Percentiles rank a stretch among this genome's conserved stretches.
phyloP scores from a whole-genome alignment of 2,888 invertebrate genomes.

The Tanytarsus gracilentus region DNA sequence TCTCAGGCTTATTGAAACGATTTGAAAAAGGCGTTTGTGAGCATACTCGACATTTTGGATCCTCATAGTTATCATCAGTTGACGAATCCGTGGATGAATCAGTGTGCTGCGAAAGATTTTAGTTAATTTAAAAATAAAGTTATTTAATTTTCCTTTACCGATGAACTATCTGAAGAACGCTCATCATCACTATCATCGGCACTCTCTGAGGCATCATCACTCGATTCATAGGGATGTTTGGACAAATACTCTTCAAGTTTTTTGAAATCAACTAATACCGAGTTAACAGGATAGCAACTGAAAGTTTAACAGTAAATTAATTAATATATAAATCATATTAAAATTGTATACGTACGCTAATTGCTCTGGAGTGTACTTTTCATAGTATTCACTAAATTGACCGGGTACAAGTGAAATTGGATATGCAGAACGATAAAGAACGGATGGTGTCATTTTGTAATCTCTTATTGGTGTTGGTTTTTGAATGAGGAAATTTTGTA shows the following conservation, averaged over 20 bases:
- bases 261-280: conserved; percentile 53
- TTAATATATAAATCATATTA: conserved; percentile 23
- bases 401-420: conserved; percentile 92
- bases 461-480: conserved; percentile 52
- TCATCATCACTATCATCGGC: conserved; percentile 40
- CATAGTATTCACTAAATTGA: conserved; percentile 87
- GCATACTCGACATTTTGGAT: conserved; percentile 51
- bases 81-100: conserved; percentile 32
- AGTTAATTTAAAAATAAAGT: not conserved
- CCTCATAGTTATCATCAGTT: conserved; percentile 36
- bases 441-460: conserved; percentile 35
- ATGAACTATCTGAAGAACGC: conserved; percentile 33
- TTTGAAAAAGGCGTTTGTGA: conserved; percentile 50
- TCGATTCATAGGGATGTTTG: conserved; percentile 36
- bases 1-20: conserved; percentile 50
- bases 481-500: conserved; percentile 83
- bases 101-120: conserved; percentile 31
- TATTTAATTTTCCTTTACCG: not conserved
- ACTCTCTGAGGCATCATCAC: conserved; percentile 37
- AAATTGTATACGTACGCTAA: conserved; percentile 47
- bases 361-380: conserved; percentile 69
- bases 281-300: conserved; percentile 87
- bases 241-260: conserved; percentile 30
- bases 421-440: conserved; percentile 54
- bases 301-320: not conserved